phyloP scores from a whole-genome alignment of 2,888 invertebrate genomes.

The Epinotia brunnichana region DNA sequence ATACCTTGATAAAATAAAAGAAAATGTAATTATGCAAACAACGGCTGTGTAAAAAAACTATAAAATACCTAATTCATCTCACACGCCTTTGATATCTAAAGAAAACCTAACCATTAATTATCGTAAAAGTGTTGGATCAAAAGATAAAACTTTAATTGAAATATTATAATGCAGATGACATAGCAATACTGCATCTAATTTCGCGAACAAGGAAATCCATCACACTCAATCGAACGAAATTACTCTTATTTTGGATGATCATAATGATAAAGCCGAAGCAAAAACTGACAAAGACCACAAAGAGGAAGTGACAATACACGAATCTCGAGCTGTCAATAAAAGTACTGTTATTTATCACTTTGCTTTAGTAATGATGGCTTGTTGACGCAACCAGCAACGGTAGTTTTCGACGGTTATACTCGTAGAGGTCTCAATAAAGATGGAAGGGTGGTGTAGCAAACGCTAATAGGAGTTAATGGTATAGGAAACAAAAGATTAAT shows the following conservation, averaged over 20 bases:
- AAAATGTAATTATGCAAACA: background rate
- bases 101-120: conserved; percentile 8
- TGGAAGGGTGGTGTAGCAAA: conserved; percentile 1
- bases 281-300: conserved; percentile 35
- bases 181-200: conserved; percentile 5
- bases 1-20: background rate
- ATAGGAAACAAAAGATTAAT: background rate
- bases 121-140: background rate
- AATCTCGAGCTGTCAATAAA: conserved; percentile 37
- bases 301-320: conserved; percentile 37
- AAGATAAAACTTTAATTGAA: conserved; percentile 9
- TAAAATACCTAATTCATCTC: background rate
- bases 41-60: background rate
- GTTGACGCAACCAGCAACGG: conserved; percentile 42
- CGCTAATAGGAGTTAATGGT: background rate
- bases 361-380: conserved; percentile 42
- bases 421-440: background rate
- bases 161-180: conserved; percentile 21
- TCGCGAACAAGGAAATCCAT: conserved; percentile 22
- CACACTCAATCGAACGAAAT: conserved; percentile 19
- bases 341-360: conserved; percentile 40
- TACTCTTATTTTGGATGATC: conserved; percentile 14
- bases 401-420: conserved; percentile 20
- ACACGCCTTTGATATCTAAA: background rate
- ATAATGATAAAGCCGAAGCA: conserved; percentile 25